These are phyloP conservation scores for Anthoptus insignis DNA, from an alignment of 2,888 invertebrate genomes.

Conservation along the genomic window DNA sequence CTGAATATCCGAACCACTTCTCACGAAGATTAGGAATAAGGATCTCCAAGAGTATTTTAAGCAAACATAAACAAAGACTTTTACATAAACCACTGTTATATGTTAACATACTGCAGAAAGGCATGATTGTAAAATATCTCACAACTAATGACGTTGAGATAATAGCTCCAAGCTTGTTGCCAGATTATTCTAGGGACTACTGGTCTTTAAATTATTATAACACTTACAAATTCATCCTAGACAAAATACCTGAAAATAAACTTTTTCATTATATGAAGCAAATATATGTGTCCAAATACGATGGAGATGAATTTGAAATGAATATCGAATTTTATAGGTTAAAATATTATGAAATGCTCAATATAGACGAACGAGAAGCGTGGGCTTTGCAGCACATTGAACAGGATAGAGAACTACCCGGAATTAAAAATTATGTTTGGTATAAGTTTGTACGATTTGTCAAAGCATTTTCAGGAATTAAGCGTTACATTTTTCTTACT, in stretches of 20 bases:
- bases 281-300: constrained; percentile 59
- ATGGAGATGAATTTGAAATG: constrained; percentile 59
- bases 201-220: constrained; percentile 57
- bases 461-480: constrained; percentile 59
- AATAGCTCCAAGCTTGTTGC: constrained; percentile 56
- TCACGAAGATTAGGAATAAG: constrained; percentile 55
- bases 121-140: constrained; percentile 53
- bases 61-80: constrained; percentile 62
- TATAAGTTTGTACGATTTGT: constrained; percentile 64
- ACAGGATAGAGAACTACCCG: constrained; percentile 56
- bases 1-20: not conserved
- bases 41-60: constrained; percentile 56
- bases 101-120: constrained; percentile 53
- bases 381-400: constrained; percentile 66
- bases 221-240: constrained; percentile 55
- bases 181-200: constrained; percentile 51
- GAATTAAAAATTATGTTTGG: constrained; percentile 59
- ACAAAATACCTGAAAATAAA: constrained; percentile 57
- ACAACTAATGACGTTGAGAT: constrained; percentile 59
- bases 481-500: constrained; percentile 55
- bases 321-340: constrained; percentile 53
- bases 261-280: constrained; percentile 58
- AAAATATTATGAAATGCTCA: constrained; percentile 58
- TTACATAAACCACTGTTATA: constrained; percentile 57
- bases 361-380: constrained; percentile 56